Evolutionary conservation across 2,797 vertebrate genomes (phyloP), one percentile per base, ranked within the genome.

Genomic region (Propithecus deckenii): DNA sequence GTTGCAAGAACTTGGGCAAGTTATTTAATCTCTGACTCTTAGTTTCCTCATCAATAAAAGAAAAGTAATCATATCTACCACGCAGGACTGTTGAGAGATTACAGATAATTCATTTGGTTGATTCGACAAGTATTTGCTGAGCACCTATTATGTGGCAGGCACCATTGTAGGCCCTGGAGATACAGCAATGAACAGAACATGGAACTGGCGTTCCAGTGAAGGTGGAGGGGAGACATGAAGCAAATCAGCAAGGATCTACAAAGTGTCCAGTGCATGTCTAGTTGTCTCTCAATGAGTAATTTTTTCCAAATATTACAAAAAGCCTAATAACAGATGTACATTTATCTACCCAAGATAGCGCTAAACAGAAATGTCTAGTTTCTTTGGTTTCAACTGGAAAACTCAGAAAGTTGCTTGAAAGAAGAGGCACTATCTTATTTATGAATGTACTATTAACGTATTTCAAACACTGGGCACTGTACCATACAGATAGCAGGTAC

Each of bases 251-350:
- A 50, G 15, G 3, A 17, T 17, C 52, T 18, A 35, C 55, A 8
- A 79, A 72, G 71, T 23, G 8, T 13, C 41, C 17, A 43, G 2
- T 25, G 8, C 15, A 17, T 20, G 5, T 28, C 35, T 8, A 50
- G 59, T n/a, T 75, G 3, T 91, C 76, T 79, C 41, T 76, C 59
- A 38, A 2, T 52, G 52, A 79, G n/a, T 20, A 63, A 86, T 32
- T 7, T 89, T 90, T 38, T 93, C 71, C 23, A 76, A 52, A 86
- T 78, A 83, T 65, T 89, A 89, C 69, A 30, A 71, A 94, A 96
- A 55, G 50, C 32, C 46, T 85, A 65, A 63, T 41, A 76, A 76
- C 14, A 84, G 38, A 84, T 32, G 7, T 12, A 59, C 30, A 46
- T 38, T 76, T 86, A 74, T 52, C 50, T 76, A 78, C 30, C n/a